phyloP scores from a whole-genome alignment of 2,888 invertebrate species.

The Arge pagana region DNA sequence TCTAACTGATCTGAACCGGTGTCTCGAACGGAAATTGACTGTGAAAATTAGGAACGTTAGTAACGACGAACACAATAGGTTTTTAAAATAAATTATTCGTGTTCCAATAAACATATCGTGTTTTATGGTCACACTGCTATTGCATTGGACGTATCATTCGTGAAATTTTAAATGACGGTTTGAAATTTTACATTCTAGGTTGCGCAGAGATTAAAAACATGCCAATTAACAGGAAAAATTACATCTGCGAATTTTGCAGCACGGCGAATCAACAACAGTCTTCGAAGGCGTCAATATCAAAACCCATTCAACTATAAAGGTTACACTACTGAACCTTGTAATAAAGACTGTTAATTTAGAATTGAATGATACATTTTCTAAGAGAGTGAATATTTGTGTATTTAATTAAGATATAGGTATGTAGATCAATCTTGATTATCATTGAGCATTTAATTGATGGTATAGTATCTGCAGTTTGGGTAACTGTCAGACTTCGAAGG shows the following conservation, averaged over 20 bases:
- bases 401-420: no score
- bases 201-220: constrained; percentile 55
- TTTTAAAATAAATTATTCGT: no score
- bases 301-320: constrained; percentile 20
- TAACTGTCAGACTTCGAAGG: background rate
- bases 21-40: no score
- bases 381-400: no score
- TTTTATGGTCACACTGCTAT: constrained; percentile 2
- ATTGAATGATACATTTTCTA: background rate
- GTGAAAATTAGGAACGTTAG: background rate
- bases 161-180: background rate
- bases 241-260: constrained; percentile 53
- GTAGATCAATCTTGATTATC: no score
- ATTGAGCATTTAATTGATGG: background rate
- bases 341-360: constrained; percentile 16
- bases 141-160: background rate
- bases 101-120: constrained; percentile 3
- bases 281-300: constrained; percentile 48
- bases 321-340: background rate
- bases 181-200: constrained; percentile 36
- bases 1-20: no score
- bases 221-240: constrained; percentile 52
- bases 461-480: background rate
- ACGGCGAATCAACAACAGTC: constrained; percentile 46
- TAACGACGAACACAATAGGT: no score